Percentiles rank a stretch among this genome's conserved stretches.
Conservation (phyloP, 2,888 invertebrate species). For the Ormyrus pomaceus region DNA sequence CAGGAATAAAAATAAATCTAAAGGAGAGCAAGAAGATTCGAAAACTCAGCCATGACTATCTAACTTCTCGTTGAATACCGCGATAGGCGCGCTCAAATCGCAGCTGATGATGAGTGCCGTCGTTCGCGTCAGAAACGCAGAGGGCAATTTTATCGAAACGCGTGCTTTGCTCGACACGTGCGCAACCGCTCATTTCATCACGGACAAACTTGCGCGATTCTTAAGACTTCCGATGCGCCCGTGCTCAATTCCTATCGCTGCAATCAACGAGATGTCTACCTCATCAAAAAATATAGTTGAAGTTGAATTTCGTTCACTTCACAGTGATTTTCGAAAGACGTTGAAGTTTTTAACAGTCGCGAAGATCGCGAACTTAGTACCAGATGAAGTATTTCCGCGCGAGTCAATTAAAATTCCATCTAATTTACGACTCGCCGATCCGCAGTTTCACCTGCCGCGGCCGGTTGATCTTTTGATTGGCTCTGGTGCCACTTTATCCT, state of each 20-base stretch:
- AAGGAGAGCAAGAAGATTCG: too few relatives aligned
- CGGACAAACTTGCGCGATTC: neutral
- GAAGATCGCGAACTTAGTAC: neutral
- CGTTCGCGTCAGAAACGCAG: neutral
- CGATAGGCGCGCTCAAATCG: too few relatives aligned
- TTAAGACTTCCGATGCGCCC: neutral
- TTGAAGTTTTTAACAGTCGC: constrained; percentile 1
- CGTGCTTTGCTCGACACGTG: constrained; percentile 14
- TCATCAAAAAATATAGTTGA: neutral
- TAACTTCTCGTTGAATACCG: neutral
- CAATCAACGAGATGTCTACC: neutral
- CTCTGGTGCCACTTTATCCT: constrained; percentile 23
- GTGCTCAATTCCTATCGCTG: neutral
- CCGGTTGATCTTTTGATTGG: constrained; percentile 28
- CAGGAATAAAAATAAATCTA: too few relatives aligned
- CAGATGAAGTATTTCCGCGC: constrained; percentile 6
- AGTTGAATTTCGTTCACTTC: neutral
- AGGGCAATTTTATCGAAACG: neutral
- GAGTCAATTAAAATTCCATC: constrained; percentile 42
- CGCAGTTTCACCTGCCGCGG: constrained; percentile 50
- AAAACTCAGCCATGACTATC: neutral
- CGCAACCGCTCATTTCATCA: constrained; percentile 11
- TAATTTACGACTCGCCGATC: constrained; percentile 52
- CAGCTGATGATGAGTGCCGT: neutral
- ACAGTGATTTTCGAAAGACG: constrained; percentile 1